Conservation (phyloP, 2,113 vertebrate species). For the Urocolius indicus region DNA sequence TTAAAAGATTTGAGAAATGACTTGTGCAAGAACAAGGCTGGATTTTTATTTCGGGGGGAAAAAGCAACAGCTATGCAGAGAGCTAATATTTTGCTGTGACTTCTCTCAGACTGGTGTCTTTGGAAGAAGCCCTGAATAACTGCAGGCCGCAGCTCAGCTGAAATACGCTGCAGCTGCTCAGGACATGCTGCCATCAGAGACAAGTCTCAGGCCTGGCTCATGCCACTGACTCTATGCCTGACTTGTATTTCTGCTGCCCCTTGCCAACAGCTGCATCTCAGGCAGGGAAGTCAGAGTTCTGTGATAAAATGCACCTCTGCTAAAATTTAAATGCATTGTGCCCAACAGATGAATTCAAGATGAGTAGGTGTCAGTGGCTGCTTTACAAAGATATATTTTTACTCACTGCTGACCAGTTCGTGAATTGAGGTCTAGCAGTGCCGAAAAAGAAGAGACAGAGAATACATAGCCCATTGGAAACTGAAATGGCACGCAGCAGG, state of each 20-base stretch:
- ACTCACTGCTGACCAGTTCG: background rate
- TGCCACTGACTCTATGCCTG: background rate
- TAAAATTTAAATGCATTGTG: background rate
- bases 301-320: background rate
- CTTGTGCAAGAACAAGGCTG: background rate
- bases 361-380: background rate
- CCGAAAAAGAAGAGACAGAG: background rate
- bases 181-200: conserved; percentile 32
- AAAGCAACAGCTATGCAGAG: background rate
- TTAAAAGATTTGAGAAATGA: background rate
- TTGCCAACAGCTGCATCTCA: background rate
- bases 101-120: background rate
- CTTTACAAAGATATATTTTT: background rate
- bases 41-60: background rate
- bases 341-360: background rate
- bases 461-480: conserved; percentile 6
- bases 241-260: background rate
- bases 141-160: conserved; percentile 14
- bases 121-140: background rate
- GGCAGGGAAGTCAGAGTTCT: background rate
- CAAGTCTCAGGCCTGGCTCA: background rate
- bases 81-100: background rate
- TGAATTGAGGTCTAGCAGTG: background rate
- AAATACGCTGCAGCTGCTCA: conserved; percentile 39
- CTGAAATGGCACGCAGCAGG: background rate